phyloP scores from a whole-genome alignment of 2,797 vertebrate species.

The Sus cebifrons region DNA sequence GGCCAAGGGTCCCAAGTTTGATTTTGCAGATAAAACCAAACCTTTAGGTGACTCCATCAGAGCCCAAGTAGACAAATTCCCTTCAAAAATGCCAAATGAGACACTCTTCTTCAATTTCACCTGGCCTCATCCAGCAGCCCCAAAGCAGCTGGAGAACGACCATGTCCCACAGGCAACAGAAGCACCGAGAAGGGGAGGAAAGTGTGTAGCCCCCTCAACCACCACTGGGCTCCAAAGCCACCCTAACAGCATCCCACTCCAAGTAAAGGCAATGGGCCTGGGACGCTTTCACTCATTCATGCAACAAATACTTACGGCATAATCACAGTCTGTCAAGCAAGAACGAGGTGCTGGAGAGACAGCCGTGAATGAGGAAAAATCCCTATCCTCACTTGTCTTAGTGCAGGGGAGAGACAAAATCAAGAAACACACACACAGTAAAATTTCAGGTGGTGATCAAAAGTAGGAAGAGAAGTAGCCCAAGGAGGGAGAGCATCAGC shows the following conservation, averaged over 20 bases:
- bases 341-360: neutral
- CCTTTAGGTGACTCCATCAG: neutral
- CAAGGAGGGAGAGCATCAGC: neutral
- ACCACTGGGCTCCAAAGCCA: neutral
- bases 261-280: neutral
- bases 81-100: constrained; percentile 1
- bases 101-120: neutral
- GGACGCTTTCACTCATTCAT: neutral
- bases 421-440: neutral
- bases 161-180: neutral
- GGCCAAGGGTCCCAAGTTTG: neutral
- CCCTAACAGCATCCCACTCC: neutral
- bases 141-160: neutral
- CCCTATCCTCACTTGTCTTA: neutral
- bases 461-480: neutral
- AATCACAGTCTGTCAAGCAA: constrained; percentile 26
- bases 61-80: neutral
- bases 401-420: neutral
- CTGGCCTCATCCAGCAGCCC: neutral
- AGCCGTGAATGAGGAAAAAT: neutral
- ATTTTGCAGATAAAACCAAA: neutral
- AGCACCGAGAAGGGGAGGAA: neutral
- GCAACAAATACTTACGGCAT: neutral
- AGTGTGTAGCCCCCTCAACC: neutral
- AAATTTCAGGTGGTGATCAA: neutral